Evolutionary conservation across 2,113 vertebrate genomes (phyloP), one percentile per base, ranked within the genome.

Genomic region (Chaetodon trifascialis): DNA sequence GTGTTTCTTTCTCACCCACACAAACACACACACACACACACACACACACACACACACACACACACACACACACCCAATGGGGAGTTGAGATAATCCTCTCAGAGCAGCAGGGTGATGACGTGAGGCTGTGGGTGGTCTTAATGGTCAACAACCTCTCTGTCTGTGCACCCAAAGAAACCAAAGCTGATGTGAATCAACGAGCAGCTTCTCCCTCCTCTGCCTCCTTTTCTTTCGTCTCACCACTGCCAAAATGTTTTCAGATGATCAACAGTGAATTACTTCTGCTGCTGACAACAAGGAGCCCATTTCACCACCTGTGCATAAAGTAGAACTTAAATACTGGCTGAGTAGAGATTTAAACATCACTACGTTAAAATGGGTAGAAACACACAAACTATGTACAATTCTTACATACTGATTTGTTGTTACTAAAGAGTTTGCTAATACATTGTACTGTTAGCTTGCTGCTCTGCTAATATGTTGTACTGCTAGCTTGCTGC

Each of bases 111-210:
- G 34, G 77, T 68, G 78, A 86, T 89, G 87, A 92, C 80, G 77
- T 40, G 42, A 65, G 36, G n/a, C 85, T 5, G 66, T 81, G 85
- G 83, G 89, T 86, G 89, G 91, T 89, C 88, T 73, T 0, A 5
- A 44, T 69, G 71, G 76, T 86, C 90, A 83, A 62, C 75, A 77
- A 51, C 54, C 15, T 19, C 63, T 58, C 23, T 25, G 70, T 69
- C n/a, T 73, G 19, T 7, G 1, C 21, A 25, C 21, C 63, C 73
- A 52, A n/a, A 55, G 40, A 66, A 44, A 70, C 68, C 21, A 55
- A 34, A 46, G 46, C 52, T 58, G 55, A 73, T 62, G 79, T 23
- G 55, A 76, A 67, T 76, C 76, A 46, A 71, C 70, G 62, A 30
- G 34, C 40, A 52, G 52, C 42, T 11, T 51, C 36, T 36, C 49